Evolutionary conservation across 1,140 invertebrate species (phyloP).

Genomic region (Ridgeia piscesae): DNA sequence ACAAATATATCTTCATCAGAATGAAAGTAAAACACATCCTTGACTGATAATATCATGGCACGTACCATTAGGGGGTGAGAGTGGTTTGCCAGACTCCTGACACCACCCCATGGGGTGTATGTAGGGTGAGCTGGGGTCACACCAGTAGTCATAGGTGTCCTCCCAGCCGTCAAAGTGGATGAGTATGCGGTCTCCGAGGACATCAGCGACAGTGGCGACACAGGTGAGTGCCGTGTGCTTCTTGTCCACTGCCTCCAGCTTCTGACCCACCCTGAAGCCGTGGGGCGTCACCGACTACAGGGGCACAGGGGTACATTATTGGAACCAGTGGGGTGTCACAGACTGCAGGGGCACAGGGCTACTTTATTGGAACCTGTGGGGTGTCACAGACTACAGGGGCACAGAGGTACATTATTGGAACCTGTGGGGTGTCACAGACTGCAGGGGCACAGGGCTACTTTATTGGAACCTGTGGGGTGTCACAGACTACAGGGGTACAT

Average conservation of each 20-base stretch:
- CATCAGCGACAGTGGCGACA: slow-evolving; percentile 54
- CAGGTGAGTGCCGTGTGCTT: slow-evolving; percentile 78
- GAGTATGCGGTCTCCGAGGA: slow-evolving; percentile 51
- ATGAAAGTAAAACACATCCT: no score
- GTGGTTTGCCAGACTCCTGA: slow-evolving; percentile 72
- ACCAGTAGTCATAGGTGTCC: slow-evolving; percentile 57
- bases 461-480: no score
- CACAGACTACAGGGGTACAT: no score
- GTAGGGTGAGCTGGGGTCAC: slow-evolving; percentile 76
- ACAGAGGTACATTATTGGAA: not conserved
- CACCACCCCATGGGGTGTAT: slow-evolving; percentile 95
- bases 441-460: no score
- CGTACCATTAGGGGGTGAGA: slow-evolving; percentile 80
- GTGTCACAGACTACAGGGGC: not conserved
- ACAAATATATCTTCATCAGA: no score
- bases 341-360: not conserved
- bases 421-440: not conserved
- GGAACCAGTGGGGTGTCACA: not conserved
- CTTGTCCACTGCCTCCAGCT: slow-evolving; percentile 91
- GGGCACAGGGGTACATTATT: slow-evolving; percentile 33
- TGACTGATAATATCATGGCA: slow-evolving; percentile 9
- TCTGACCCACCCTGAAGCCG: slow-evolving; percentile 84
- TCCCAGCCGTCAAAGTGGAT: slow-evolving; percentile 59
- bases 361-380: not conserved
- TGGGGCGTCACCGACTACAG: slow-evolving; percentile 68